phyloP scores from a whole-genome alignment of 2,888 invertebrate genomes.

The Aporophyla nigra region DNA sequence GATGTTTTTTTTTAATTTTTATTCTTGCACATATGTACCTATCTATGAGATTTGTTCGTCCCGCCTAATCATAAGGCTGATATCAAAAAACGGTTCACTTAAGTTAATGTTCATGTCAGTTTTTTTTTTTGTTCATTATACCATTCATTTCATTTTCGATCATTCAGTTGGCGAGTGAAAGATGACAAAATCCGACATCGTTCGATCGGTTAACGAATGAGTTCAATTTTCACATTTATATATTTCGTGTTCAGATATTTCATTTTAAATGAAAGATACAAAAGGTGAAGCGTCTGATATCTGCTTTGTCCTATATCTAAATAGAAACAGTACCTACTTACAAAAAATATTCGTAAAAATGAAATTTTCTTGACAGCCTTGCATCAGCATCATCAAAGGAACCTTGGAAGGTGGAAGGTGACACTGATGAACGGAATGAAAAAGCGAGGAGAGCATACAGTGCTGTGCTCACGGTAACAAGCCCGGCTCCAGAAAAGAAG shows the following conservation, averaged over 20 bases:
- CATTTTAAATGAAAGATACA: not conserved
- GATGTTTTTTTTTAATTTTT: not conserved
- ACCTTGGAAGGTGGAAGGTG: slow-evolving; percentile 96
- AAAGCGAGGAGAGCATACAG: slow-evolving; percentile 96
- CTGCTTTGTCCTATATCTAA: not conserved
- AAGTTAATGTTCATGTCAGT: not conserved
- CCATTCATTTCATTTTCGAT: not conserved
- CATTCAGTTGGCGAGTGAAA: not conserved
- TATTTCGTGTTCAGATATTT: not conserved
- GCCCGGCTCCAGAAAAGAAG: slow-evolving; percentile 94
- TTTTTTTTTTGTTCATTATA: not conserved
- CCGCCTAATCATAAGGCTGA: not conserved
- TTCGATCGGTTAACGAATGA: not conserved
- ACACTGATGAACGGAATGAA: slow-evolving; percentile 95
- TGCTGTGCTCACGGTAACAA: slow-evolving; percentile 96
- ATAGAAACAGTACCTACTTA: too few species aligned
- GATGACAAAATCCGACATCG: not conserved
- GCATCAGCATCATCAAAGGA: slow-evolving; percentile 92
- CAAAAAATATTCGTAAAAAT: not conserved
- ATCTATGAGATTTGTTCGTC: not conserved
- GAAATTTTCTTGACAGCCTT: slow-evolving; percentile 83
- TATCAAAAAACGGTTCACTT: not conserved
- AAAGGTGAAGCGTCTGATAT: not conserved
- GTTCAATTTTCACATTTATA: not conserved
- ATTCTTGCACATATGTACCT: not conserved